Base-by-base conservation (phyloP, 1,140 invertebrate species). In the Drosophila pseudoananassae region DNA sequence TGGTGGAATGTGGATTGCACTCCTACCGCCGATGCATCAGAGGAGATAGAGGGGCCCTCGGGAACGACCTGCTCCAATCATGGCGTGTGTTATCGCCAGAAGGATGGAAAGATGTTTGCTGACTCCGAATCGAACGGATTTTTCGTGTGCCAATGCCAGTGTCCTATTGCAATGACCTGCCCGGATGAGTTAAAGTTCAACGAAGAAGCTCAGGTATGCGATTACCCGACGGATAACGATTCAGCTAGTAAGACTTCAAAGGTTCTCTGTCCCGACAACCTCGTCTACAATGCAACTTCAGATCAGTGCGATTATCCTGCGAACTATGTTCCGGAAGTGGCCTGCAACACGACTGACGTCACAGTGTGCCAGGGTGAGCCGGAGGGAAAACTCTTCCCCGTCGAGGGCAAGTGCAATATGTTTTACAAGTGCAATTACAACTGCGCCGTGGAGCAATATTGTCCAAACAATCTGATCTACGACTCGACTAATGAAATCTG, bases 381-480 rank as follows among this genome's bases (percentile, higher is more conserved):
- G 2, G 83, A 87, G 15, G 83, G 83, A 6, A n/a, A 33, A 0
- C 63, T 88, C 9, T 73, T 82, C 4, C 75, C 83, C 5, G 61
- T 88, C 0, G 52, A 66, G 1, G 83, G 83, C 0, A 60, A 60
- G 4, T 87, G 83, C 38, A 87, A 87, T 23, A 70, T 55, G 66
- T 87, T 87, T 51, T 87, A 87, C 63, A 87, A 87, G 20, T 87
- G 83, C 47, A 88, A 78, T 31, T 87, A 17, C 23, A 76, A 78
- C 15, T 87, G 83, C 20, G 78, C 83, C 23, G 75, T 87, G 0
- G 82, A 87, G 31, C 78, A 87, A 15, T 6, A 7, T n/a, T 87
- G 83, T 29, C 83, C 83, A 6, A 76, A 88, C 45, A 87, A 87
- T 15, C 49, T 87, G 29, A 5, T 87, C 17, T 87, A 51, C 29